Conservation (phyloP, 2,888 invertebrate species). For the Encarsia formosa region DNA sequence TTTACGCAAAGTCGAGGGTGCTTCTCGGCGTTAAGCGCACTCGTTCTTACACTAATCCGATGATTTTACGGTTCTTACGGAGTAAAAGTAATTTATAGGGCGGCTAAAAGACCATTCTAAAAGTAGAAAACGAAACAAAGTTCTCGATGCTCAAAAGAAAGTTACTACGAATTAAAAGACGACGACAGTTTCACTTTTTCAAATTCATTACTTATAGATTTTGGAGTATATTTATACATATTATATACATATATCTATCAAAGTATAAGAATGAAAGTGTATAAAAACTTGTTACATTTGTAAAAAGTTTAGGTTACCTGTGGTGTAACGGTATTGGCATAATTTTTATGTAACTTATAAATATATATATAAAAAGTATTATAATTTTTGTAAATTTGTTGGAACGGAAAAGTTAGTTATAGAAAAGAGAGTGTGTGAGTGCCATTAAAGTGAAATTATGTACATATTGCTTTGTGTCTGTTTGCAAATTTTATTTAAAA, state of each 20-base stretch:
- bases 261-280: constrained; percentile 9
- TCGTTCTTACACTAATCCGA: constrained; percentile 3
- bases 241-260: too few relatives aligned
- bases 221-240: constrained; percentile 11
- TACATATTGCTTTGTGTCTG: constrained; percentile 23
- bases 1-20: constrained; percentile 15
- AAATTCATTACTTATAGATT: constrained; percentile 7
- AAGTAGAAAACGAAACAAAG: constrained; percentile 1
- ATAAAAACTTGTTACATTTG: constrained; percentile 25
- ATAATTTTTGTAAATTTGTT: constrained; percentile 22
- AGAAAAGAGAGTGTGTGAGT: constrained; percentile 6
- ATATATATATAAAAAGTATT: constrained; percentile 15
- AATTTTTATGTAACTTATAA: constrained; percentile 21
- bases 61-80: not conserved
- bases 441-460: constrained; percentile 22
- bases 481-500: constrained; percentile 15
- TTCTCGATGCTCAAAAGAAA: constrained; percentile 25
- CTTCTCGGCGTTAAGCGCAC: constrained; percentile 12
- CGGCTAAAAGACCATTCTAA: not conserved
- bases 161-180: constrained; percentile 26
- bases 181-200: constrained; percentile 20
- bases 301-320: constrained; percentile 25
- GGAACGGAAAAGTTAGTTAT: constrained; percentile 4
- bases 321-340: constrained; percentile 22
- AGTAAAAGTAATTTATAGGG: not conserved